Evolutionary conservation across 2,113 vertebrate genomes (phyloP).

Genomic region (Chascanopsetta lugubris): DNA sequence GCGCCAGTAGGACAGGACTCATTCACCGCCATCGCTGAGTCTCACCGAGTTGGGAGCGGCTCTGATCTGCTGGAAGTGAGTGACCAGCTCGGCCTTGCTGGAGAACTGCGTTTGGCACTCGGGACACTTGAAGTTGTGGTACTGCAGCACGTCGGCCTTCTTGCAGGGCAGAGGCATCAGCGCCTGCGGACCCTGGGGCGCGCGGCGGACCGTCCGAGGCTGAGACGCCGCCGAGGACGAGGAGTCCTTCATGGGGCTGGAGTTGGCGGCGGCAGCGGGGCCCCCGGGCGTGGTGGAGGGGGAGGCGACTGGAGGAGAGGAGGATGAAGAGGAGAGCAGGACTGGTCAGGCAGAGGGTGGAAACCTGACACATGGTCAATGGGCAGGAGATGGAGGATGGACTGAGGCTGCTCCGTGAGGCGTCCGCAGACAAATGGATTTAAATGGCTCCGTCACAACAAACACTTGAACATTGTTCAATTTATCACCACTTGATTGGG

Average conservation of each 20-base stretch:
- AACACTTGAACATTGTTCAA: no score
- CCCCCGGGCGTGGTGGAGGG: conserved; percentile 54
- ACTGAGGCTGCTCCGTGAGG: neutral
- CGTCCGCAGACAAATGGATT: neutral
- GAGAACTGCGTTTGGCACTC: conserved; percentile 91
- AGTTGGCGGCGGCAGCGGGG: conserved; percentile 41
- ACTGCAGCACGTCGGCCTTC: conserved; percentile 79
- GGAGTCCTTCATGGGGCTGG: conserved; percentile 79
- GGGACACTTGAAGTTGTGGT: conserved; percentile 89
- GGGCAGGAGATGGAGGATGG: conserved; percentile 23
- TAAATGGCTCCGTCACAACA: neutral
- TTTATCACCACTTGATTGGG: no score
- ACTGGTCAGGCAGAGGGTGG: conserved; percentile 55
- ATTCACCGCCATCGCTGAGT: neutral
- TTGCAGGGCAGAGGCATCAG: conserved; percentile 84
- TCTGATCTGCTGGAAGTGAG: conserved; percentile 89
- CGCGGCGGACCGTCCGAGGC: conserved; percentile 71
- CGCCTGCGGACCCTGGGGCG: conserved; percentile 78
- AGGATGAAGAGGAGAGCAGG: conserved; percentile 74
- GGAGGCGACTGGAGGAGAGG: conserved; percentile 74
- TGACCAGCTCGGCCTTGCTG: conserved; percentile 86
- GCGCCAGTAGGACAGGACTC: neutral
- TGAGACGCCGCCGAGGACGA: conserved; percentile 57
- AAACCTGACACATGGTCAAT: conserved; percentile 33
- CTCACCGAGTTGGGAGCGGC: conserved; percentile 76